Base-by-base conservation (phyloP, 2,888 invertebrate species). In the Bombylius major region DNA sequence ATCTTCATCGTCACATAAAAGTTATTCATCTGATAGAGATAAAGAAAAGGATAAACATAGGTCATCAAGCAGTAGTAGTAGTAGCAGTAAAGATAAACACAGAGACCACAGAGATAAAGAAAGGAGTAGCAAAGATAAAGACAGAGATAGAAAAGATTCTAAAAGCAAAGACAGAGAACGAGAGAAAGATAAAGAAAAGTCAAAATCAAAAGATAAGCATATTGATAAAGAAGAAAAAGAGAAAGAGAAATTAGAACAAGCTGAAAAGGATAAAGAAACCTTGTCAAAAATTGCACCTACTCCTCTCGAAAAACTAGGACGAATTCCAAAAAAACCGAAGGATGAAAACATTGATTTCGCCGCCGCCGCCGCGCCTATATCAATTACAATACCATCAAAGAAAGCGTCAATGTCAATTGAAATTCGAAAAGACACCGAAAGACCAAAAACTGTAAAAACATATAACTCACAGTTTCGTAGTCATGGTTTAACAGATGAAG, bases 391-490 rank as follows among this genome's bases (percentile, higher is more conserved):
- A 56, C 68, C 67, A 68, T 70, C 68, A 36, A 70, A 75, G 55
- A 87, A 86, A 63, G 84, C 85, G 46, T 86, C 88, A 5, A 87
- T 89, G 70, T 88, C 89, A 0, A 87, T 89, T 63, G 89, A 89
- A 77, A 82, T 85, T 55, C 78, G 88, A 59, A 87, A 86, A 58
- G 83, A 83, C 62, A 80, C 83, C 53, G 79, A 81, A 12, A 78
- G 92, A 65, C 86, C 90, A 5, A 91, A 91, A 75, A 94, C 94
- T 46, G 94, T 93, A 1, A 95, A 94, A 79, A 87, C 89, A 14
- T 91, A 86, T 70, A 85, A 91, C 73, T 89, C 91, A 1, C 92
- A 90, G 75, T 92, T 94, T 77, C 82, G 95, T 62, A 91, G 91
- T 52, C 93, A 92, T 65, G 94, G 93, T 45, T 74, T 94, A 54